Evolutionary conservation across 2,797 vertebrate species (phyloP).

Genomic region (Peromyscus eremicus): DNA sequence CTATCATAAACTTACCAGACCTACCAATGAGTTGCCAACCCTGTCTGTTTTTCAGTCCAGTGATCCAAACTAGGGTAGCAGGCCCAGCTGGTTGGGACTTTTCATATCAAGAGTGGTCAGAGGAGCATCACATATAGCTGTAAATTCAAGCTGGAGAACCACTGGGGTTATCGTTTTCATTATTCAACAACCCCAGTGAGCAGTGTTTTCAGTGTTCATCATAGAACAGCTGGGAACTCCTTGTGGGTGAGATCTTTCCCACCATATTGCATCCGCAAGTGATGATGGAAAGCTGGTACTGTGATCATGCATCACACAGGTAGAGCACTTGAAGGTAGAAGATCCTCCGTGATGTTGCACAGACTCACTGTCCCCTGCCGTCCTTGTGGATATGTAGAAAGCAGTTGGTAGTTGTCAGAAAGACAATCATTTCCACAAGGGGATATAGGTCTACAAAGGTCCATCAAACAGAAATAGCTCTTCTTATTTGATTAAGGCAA

Average conservation of each 20-base stretch:
- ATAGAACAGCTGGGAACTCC: not conserved
- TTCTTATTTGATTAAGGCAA: not conserved
- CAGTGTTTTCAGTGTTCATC: not conserved
- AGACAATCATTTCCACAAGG: not conserved
- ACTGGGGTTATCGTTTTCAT: not conserved
- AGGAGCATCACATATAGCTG: not conserved
- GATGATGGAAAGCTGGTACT: not conserved
- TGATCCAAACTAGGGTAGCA: not conserved
- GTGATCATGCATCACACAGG: not conserved
- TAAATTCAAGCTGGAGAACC: not conserved
- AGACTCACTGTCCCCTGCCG: not conserved
- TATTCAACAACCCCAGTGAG: not conserved
- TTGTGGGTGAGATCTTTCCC: not conserved
- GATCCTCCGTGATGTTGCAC: not conserved
- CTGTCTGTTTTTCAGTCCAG: not conserved
- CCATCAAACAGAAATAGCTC: not conserved
- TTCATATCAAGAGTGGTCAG: not conserved
- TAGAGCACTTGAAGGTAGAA: not conserved
- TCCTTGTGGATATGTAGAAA: not conserved
- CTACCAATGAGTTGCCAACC: not conserved
- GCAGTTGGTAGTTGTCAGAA: not conserved
- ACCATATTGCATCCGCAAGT: not conserved
- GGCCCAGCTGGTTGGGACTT: not conserved
- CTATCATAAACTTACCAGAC: not conserved
- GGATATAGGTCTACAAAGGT: not conserved